These are phyloP conservation scores for Tauraco erythrolophus DNA, from an alignment of 2,113 vertebrate species.

Conservation along the genomic window DNA sequence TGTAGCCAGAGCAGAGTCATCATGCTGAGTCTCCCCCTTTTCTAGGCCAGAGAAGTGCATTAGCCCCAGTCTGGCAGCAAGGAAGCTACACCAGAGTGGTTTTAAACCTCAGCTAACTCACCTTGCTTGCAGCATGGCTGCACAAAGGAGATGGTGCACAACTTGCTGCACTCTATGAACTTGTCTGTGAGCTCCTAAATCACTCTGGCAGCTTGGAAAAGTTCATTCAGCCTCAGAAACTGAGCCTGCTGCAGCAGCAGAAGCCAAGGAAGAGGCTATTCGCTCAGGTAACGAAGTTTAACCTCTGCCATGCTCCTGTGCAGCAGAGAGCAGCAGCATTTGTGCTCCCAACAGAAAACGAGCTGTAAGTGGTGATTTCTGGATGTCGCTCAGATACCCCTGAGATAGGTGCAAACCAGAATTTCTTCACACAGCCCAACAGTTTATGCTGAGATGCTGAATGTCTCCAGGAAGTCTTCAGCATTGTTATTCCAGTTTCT, in stretches of 20 bases:
- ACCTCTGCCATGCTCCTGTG: not conserved
- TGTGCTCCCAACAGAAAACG: not conserved
- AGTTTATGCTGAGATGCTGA: not conserved
- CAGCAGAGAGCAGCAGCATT: not conserved
- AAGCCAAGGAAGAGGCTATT: not conserved
- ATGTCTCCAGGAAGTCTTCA: not conserved
- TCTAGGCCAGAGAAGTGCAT: not conserved
- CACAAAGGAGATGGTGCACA: not conserved
- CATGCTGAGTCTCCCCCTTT: not conserved
- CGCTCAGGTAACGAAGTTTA: not conserved
- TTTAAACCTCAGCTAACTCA: not conserved
- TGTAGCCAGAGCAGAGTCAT: not conserved
- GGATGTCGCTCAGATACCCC: not conserved
- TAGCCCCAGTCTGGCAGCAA: not conserved
- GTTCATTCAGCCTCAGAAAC: not conserved
- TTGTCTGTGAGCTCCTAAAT: constrained; percentile 17
- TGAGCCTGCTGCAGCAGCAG: not conserved
- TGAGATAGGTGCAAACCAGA: not conserved
- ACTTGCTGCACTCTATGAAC: not conserved
- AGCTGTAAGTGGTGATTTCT: not conserved
- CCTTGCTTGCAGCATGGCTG: not conserved
- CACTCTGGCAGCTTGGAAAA: not conserved
- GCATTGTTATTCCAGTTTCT: not conserved
- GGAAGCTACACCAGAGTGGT: not conserved
- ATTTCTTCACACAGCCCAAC: not conserved